Evolutionary conservation across 2,113 vertebrate genomes (phyloP), one percentile per base, ranked within the genome.

Genomic region (Coturnix japonica): DNA sequence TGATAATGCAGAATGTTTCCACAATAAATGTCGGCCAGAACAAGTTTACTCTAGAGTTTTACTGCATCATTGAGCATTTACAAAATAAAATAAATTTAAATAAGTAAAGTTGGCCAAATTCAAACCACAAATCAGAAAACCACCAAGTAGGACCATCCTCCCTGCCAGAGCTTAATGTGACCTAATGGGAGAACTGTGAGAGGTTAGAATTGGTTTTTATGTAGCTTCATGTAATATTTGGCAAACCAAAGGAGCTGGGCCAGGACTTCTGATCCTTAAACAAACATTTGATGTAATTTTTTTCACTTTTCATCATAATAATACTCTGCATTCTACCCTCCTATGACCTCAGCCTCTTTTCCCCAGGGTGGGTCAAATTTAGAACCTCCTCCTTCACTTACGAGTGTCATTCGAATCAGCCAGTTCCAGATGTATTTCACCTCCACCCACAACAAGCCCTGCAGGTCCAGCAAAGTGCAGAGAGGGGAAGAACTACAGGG

Each of bases 41-140:
- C 95, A 93, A 96, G 94, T 96, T 96, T 96, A 95, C 97, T 97
- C 96, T 94, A 96, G 95, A 97, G 96, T 96, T 96, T 96, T 96
- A 97, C 95, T 95, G 93, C 95, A 97, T 97, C 97, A 96, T 88
- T 96, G 96, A 97, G 95, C 91, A 72, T 97, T 97, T 97, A 89
- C 96, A 97, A 97, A 97, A 97, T 96, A 97, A 97, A 98, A 97
- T 96, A 96, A 96, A 97, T 98, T 97, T 96, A 96, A 98, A 96
- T 90, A 96, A 94, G 90, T 46, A 85, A 95, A 76, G 95, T 96
- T 95, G 97, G 97, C 97, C 97, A 98, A 97, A 97, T 96, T 92
- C 96, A 97, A 98, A 97, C 98, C 97, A 97, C 98, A 98, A 97
- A 97, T 97, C 97, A 98, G 95, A 98, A 98, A 97, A 97, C 96